Evolutionary conservation across 2,113 vertebrate species (phyloP).

Genomic region (Microcebus griseorufus): DNA sequence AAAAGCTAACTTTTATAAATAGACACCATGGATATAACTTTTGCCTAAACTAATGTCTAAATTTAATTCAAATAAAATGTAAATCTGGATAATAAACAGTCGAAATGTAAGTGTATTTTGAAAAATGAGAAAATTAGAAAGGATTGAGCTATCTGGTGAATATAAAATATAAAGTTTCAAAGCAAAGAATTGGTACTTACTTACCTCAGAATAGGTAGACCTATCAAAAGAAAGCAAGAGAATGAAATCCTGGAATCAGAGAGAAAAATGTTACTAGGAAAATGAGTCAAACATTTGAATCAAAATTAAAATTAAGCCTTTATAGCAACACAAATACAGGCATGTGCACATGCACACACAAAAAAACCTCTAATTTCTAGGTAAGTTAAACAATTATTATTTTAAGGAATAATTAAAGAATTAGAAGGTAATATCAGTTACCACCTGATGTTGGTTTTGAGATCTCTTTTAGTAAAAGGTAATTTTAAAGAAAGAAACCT

Average conservation of each 20-base stretch:
- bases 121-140: background rate
- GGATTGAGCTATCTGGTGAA: background rate
- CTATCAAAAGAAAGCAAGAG: background rate
- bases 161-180: background rate
- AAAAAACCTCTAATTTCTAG: background rate
- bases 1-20: background rate
- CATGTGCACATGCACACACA: accelerated
- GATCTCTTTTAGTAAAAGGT: background rate
- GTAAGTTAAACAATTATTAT: background rate
- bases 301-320: background rate
- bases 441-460: background rate
- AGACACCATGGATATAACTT: background rate
- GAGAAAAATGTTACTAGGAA: background rate
- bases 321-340: background rate
- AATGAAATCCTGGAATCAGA: background rate
- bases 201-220: background rate
- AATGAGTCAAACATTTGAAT: background rate
- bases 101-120: background rate
- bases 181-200: background rate
- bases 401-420: background rate
- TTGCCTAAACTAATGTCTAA: background rate
- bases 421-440: background rate
- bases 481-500: background rate
- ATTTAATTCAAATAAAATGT: background rate
- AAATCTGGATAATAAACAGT: background rate